Conservation (phyloP, 1,140 invertebrate species). For the Drosophila erecta region DNA sequence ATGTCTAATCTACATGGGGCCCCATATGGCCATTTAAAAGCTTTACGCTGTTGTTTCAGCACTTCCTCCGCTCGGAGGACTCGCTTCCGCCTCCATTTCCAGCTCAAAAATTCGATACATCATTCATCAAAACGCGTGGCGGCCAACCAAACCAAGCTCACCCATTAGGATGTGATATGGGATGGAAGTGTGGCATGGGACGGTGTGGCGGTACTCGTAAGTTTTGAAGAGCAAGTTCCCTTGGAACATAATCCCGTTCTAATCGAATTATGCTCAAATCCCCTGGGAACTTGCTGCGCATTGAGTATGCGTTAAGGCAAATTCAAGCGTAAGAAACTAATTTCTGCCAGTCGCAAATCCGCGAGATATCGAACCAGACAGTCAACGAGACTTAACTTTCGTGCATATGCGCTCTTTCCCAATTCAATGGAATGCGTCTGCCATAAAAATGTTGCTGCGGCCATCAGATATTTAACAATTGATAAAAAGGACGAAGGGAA, state of each 20-base stretch:
- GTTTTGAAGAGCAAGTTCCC: constrained; percentile 47
- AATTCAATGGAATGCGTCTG: constrained; percentile 65
- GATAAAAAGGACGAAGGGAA: constrained; percentile 62
- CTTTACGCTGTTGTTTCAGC: constrained; percentile 76
- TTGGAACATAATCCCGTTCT: constrained; percentile 72
- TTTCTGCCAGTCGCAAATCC: constrained; percentile 61
- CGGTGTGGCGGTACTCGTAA: constrained; percentile 34
- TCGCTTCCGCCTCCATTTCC: constrained; percentile 61
- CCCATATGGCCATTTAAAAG: constrained; percentile 71
- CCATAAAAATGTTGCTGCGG: constrained; percentile 77
- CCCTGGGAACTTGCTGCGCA: constrained; percentile 54
- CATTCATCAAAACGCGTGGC: constrained; percentile 77
- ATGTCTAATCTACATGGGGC: constrained; percentile 53
- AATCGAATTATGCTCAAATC: constrained; percentile 78
- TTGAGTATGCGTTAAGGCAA: constrained; percentile 68
- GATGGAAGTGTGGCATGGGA: constrained; percentile 11
- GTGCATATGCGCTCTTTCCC: constrained; percentile 74
- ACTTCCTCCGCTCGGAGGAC: constrained; percentile 50
- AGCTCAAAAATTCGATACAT: constrained; percentile 78
- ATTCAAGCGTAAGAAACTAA: constrained; percentile 82
- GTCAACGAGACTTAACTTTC: constrained; percentile 27
- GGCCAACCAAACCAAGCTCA: constrained; percentile 24
- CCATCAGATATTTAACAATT: constrained; percentile 73
- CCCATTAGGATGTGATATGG: constrained; percentile 43
- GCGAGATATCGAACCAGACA: constrained; percentile 42